These are phyloP conservation scores for Nycticorax nycticorax DNA, from an alignment of 2,113 vertebrate genomes.

Conservation along the genomic window DNA sequence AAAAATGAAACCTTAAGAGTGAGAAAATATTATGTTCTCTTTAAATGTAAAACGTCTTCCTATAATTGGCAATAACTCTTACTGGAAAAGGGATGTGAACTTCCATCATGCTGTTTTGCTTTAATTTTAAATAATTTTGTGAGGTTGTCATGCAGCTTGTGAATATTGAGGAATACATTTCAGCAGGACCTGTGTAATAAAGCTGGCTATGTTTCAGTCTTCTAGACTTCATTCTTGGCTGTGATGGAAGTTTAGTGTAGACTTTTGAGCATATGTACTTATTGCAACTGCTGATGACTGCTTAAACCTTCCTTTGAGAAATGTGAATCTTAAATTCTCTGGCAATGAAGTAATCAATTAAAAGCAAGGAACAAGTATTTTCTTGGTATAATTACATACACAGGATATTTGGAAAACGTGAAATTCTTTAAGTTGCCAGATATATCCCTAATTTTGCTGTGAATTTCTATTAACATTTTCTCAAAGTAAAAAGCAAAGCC, in stretches of 20 bases:
- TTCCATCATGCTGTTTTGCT: fast-evolving
- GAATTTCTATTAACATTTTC: background rate
- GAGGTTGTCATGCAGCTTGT: background rate
- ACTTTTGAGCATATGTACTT: background rate
- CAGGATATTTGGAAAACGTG: background rate
- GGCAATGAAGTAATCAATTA: background rate
- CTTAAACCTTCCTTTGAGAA: background rate
- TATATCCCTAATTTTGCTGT: background rate
- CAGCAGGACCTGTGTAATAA: background rate
- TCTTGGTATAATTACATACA: background rate
- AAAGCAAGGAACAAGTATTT: background rate
- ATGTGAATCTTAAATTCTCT: background rate
- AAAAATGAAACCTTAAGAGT: background rate
- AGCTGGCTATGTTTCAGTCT: background rate
- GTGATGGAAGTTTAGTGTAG: background rate
- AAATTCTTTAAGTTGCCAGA: background rate
- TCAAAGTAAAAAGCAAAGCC: background rate
- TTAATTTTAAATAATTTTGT: background rate
- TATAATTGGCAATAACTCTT: background rate
- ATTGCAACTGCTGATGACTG: background rate
- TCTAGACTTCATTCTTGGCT: background rate
- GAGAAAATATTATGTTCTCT: background rate
- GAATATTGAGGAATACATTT: background rate
- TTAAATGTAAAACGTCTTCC: background rate
- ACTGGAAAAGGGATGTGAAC: background rate